These are phyloP conservation scores for Barnardius zonarius DNA, from an alignment of 2,113 vertebrate genomes.

Conservation along the genomic window DNA sequence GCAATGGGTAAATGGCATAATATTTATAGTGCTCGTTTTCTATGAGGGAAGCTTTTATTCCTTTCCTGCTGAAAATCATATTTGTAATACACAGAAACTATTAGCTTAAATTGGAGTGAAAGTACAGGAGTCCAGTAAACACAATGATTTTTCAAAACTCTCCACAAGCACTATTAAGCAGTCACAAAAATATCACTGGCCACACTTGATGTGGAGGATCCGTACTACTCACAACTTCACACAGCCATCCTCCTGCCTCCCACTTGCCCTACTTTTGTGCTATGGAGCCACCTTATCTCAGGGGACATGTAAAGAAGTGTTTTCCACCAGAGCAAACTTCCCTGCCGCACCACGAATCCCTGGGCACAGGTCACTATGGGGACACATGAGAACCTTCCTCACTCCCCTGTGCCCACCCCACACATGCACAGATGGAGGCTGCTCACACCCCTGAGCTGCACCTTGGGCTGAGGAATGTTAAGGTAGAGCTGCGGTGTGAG, in stretches of 20 bases:
- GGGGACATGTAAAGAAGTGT: not conserved
- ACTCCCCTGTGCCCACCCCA: not conserved
- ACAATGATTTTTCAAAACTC: not conserved
- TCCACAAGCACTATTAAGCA: not conserved
- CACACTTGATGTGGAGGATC: constrained; percentile 8
- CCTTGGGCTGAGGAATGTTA: not conserved
- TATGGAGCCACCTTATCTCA: not conserved
- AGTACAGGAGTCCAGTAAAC: not conserved
- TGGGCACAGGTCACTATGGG: not conserved
- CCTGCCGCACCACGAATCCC: not conserved
- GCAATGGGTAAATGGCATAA: not conserved
- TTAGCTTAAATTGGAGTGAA: not conserved
- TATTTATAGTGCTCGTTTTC: not conserved
- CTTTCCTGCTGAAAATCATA: not conserved
- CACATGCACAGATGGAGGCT: not conserved
- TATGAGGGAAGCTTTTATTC: not conserved
- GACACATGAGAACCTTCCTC: not conserved
- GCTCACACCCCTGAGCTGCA: constrained; percentile 15
- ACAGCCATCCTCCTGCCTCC: not conserved
- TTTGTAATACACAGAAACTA: not conserved
- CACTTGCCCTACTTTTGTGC: constrained; percentile 14
- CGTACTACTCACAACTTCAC: constrained; percentile 14
- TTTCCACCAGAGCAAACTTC: not conserved
- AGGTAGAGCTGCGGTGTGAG: not conserved
- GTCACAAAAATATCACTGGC: not conserved